Conservation (phyloP, 2,888 invertebrate genomes). For the Clostera curtula region DNA sequence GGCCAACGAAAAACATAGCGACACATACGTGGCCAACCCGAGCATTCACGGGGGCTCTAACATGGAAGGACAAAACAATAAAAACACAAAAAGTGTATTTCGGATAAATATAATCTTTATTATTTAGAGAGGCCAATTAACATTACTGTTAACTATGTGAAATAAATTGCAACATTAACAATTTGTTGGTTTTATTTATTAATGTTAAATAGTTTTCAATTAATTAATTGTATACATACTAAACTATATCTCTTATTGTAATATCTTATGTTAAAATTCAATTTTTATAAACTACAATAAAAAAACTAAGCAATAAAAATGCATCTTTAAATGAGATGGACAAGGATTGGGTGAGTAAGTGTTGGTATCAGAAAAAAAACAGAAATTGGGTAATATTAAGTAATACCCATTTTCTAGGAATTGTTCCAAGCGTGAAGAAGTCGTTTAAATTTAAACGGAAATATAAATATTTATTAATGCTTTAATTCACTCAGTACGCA, state of each 20-base stretch:
- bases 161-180: slow-evolving; percentile 47
- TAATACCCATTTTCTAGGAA: too few relatives aligned
- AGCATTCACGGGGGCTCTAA: too few relatives aligned
- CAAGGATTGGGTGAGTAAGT: slow-evolving; percentile 44
- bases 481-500: too few relatives aligned
- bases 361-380: too few relatives aligned
- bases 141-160: slow-evolving; percentile 42
- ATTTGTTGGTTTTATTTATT: slow-evolving; percentile 43
- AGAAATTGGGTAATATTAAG: too few relatives aligned
- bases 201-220: slow-evolving; percentile 29
- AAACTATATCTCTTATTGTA: slow-evolving; percentile 40
- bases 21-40: too few relatives aligned
- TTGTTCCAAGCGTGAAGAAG: too few relatives aligned
- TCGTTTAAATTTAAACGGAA: too few relatives aligned
- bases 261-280: slow-evolving; percentile 47
- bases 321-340: slow-evolving; percentile 50
- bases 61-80: too few relatives aligned
- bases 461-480: too few relatives aligned
- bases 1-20: too few relatives aligned
- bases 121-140: slow-evolving; percentile 70
- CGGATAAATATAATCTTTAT: slow-evolving; percentile 63
- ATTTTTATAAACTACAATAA: slow-evolving; percentile 23
- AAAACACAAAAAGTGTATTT: slow-evolving; percentile 15
- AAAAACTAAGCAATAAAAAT: slow-evolving; percentile 57
- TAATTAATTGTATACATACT: slow-evolving; percentile 31